These are phyloP conservation scores for Pseudorhombus dupliciocellatus DNA, from an alignment of 2,113 vertebrate genomes.

Conservation along the genomic window DNA sequence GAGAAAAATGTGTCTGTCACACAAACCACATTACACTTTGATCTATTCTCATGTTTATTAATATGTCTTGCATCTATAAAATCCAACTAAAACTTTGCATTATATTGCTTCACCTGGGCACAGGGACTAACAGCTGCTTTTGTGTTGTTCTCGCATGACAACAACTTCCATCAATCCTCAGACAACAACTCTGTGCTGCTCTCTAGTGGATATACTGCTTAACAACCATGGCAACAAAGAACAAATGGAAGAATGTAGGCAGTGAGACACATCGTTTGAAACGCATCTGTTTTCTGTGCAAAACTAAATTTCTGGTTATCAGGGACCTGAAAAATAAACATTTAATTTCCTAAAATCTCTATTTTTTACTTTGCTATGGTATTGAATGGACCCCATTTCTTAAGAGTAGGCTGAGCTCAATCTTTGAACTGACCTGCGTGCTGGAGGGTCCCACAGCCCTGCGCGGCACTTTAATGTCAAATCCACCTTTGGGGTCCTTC, in stretches of 20 bases:
- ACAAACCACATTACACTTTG: not conserved
- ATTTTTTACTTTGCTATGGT: not conserved
- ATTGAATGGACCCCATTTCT: not conserved
- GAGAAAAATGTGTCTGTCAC: not conserved
- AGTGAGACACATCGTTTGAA: too few species aligned
- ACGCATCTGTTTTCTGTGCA: too few species aligned
- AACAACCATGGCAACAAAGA: too few species aligned
- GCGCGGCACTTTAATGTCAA: constrained; percentile 98
- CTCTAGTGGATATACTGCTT: too few species aligned
- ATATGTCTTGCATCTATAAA: not conserved
- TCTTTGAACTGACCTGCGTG: constrained; percentile 86
- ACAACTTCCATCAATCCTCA: too few species aligned
- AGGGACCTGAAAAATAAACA: not conserved
- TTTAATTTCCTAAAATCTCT: not conserved
- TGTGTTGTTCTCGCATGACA: too few species aligned
- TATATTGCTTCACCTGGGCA: too few species aligned
- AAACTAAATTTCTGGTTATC: not conserved
- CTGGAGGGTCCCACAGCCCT: constrained; percentile 98
- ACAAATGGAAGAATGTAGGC: too few species aligned
- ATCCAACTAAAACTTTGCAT: not conserved
- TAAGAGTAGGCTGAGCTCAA: not conserved
- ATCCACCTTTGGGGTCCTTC: constrained; percentile 98
- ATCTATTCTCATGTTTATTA: not conserved
- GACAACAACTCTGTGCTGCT: too few species aligned
- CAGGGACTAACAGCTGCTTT: too few species aligned